Evolutionary conservation across 2,113 vertebrate genomes (phyloP), one percentile per base, ranked within the genome.

Genomic region (Sphyrna mokarran): DNA sequence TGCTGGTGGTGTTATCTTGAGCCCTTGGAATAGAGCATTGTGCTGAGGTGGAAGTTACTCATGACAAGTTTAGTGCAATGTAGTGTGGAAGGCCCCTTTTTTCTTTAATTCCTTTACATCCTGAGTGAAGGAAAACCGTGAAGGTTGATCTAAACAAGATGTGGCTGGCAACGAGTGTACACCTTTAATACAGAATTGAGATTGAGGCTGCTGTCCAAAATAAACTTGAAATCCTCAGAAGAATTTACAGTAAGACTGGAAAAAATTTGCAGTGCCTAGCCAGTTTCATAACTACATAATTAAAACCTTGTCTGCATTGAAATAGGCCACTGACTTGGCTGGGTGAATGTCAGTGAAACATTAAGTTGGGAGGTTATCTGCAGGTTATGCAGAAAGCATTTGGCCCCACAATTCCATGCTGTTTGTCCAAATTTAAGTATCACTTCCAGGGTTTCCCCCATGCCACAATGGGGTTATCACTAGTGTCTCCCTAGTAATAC

Each of bases 211-310:
- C n/a, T 18, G 29, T 89, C 86, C 86, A 89, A 89, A 89, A 89
- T 22, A 54, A 89, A 89, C 86, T 89, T 61, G 11, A 22, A 54
- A 61, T 61, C 26, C 48, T 89, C 48, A 7, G n/a, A 83, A 86
- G 40, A 87, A 48, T 58, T 89, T 89, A 54, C 86, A 58, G 86
- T 89, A 58, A 89, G 86, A 58, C 86, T 89, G 80, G 87, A 58
- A 90, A 90, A 90, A 61, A 26, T 63, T 90, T 90, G 87, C 29
- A 61, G 87, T 61, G 23, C 87, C 54, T 87, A 10, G 43, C 85
- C 40, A 87, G 43, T 54, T 87, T 48, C 22, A 2, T 87, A 43
- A 87, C 80, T 83, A 83, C 85, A 83, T 87, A 87, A 48, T 90
- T 90, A 61, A 61, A 90, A 90, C 37, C 16, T 40, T 89, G 86